Base-by-base conservation (phyloP, 2,797 vertebrate genomes). In the Austrolebias charrua region DNA sequence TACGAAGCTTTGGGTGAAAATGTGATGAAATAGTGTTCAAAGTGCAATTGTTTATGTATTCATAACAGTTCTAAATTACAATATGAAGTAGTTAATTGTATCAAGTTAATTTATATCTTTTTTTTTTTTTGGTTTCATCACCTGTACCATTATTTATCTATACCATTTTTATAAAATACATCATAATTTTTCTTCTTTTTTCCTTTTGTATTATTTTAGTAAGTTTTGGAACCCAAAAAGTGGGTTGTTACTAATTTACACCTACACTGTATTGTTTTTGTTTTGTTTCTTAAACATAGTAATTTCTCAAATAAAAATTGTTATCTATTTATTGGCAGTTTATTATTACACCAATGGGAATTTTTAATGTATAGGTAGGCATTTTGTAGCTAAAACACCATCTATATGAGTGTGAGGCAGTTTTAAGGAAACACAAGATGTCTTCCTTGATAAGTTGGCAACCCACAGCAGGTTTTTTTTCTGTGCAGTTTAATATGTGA, bases 1-100 rank as follows among this genome's bases (percentile, higher is more conserved):
- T 74, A n/a, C 16, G 50, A 71, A 65, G 62, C 62, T 57, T 55
- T 35, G 55, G 58, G 29, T 54, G 44, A 33, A 69, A 71, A 72
- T 64, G 18, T 33, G 55, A 70, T 66, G 53, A 63, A 79, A 58
- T 42, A 42, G 5, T 76, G 66, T 55, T 63, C 20, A 73, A 67
- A 60, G 55, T 44, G 49, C 83, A 66, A 69, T 71, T 79, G 61
- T 82, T 85, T 60, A 52, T 53, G 35, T 33, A 6, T 20, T 60
- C 9, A 52, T 71, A 54, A 58, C 24, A 62, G 80, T 69, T 60
- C 46, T 40, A 50, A 67, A 68, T 60, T 24, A 24, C 24, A 24
- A 3, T 24, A 24, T 24, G 24, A 24, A 24, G 24, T 2, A 24
- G 24, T 24, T 24, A 24, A 13, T 18, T 55, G 7, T 1, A 24